Percentiles rank a stretch among this genome's conserved stretches.
phyloP scores from a whole-genome alignment of 1,140 invertebrate species.

The Drosophila leontia region DNA sequence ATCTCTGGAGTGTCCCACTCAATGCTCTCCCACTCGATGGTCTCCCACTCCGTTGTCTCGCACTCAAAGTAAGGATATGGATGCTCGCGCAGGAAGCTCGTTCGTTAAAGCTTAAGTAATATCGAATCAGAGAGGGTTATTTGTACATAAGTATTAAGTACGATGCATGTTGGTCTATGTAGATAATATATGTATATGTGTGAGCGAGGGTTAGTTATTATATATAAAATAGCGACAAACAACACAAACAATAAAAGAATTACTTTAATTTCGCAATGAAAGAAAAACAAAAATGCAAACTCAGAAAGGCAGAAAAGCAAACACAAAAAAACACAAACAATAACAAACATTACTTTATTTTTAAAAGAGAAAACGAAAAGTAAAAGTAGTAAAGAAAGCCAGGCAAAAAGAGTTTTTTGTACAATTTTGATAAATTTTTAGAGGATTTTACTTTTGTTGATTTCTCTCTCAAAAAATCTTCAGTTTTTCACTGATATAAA shows the following conservation, averaged over 20 bases:
- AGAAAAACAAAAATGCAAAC: slow-evolving; percentile 39
- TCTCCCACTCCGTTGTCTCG: slow-evolving; percentile 81
- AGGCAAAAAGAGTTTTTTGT: slow-evolving; percentile 56
- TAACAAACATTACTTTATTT: slow-evolving; percentile 79
- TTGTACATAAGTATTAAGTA: slow-evolving; percentile 55
- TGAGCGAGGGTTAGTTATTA: slow-evolving; percentile 41
- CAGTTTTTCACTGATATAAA: slow-evolving; percentile 25
- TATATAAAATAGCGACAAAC: slow-evolving; percentile 40
- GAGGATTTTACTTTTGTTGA: slow-evolving; percentile 62
- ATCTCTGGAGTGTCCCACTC: slow-evolving; percentile 84
- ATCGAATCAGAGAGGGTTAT: slow-evolving; percentile 18
- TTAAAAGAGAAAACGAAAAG: slow-evolving; percentile 19
- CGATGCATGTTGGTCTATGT: slow-evolving; percentile 50
- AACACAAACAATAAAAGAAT: slow-evolving; percentile 80
- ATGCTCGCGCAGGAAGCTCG: background rate
- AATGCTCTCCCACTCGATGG: slow-evolving; percentile 82
- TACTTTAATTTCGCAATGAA: slow-evolving; percentile 80
- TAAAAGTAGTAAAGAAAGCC: slow-evolving; percentile 20
- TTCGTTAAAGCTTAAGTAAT: slow-evolving; percentile 5
- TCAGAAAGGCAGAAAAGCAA: slow-evolving; percentile 22
- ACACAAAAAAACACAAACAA: slow-evolving; percentile 64
- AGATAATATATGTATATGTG: slow-evolving; percentile 44
- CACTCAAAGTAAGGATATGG: slow-evolving; percentile 69
- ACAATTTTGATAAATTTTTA: slow-evolving; percentile 80
- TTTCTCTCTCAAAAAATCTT: slow-evolving; percentile 36